Evolutionary conservation across 2,113 vertebrate genomes (phyloP).

Genomic region (Syngnathus floridae): DNA sequence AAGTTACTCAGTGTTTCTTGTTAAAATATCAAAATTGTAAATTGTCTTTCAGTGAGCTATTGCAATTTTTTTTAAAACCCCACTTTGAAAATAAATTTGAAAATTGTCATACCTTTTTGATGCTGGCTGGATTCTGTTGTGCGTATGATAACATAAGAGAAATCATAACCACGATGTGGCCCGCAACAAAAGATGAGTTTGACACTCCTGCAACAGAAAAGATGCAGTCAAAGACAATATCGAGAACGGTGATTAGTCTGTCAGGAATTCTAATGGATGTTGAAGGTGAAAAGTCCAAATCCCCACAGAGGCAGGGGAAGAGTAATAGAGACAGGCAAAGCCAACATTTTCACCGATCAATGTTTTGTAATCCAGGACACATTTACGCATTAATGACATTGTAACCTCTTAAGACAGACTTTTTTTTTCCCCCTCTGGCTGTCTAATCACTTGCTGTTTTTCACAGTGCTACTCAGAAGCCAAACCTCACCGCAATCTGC

Average conservation of each 20-base stretch:
- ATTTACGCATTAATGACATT: constrained; percentile 46
- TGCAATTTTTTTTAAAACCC: no score
- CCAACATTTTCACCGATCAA: constrained; percentile 45
- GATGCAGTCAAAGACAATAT: background rate
- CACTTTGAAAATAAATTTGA: no score
- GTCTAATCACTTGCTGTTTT: background rate
- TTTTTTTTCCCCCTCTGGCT: background rate
- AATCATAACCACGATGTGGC: no score
- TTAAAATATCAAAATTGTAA: no score
- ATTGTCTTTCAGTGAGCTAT: no score
- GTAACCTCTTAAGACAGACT: constrained; percentile 27
- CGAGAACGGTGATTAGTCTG: constrained; percentile 14
- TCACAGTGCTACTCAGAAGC: background rate
- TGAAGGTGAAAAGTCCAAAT: constrained; percentile 32
- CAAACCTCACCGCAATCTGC: background rate
- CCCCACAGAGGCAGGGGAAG: constrained; percentile 7
- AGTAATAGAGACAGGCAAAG: constrained; percentile 49
- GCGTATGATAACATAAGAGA: no score
- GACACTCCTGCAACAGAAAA: background rate
- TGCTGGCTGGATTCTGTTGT: no score
- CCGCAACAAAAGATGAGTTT: no score
- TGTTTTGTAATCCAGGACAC: constrained; percentile 47
- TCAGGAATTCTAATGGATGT: constrained; percentile 7
- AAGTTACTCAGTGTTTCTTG: no score
- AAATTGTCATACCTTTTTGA: no score